phyloP scores from a whole-genome alignment of 1,140 invertebrate genomes.

The Pygmarrhopalites habei region DNA sequence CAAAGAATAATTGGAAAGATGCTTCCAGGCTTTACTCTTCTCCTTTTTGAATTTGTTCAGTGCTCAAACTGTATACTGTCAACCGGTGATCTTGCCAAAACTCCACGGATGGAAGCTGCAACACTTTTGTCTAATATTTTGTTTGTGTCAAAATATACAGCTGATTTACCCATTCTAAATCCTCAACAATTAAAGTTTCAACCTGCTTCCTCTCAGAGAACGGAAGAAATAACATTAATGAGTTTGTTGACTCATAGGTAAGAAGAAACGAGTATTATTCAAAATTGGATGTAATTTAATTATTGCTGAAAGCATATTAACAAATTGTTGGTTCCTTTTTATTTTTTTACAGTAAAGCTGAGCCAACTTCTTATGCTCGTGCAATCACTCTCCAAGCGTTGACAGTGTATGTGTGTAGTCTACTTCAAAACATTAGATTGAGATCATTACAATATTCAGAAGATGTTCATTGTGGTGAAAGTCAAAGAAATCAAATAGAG shows the following conservation, averaged over 20 bases:
- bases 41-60: constrained; percentile 82
- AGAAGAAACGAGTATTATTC: no score
- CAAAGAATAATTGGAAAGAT: constrained; percentile 78
- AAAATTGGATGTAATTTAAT: no score
- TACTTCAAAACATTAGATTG: constrained; percentile 51
- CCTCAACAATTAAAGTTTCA: constrained; percentile 61
- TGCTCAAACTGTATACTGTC: constrained; percentile 79
- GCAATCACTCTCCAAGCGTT: constrained; percentile 83
- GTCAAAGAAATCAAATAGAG: constrained; percentile 42
- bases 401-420: constrained; percentile 62
- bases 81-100: constrained; percentile 64
- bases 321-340: constrained; percentile 79
- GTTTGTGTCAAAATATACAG: constrained; percentile 66
- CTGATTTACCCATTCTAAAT: constrained; percentile 72
- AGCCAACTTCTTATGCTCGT: constrained; percentile 79
- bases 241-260: constrained; percentile 12
- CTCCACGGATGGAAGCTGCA: constrained; percentile 61
- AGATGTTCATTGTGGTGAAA: neutral
- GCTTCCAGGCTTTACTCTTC: constrained; percentile 76
- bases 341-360: constrained; percentile 77
- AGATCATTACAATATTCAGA: no score
- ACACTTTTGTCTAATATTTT: constrained; percentile 80
- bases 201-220: constrained; percentile 57
- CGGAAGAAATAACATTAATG: constrained; percentile 15
- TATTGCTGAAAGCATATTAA: no score